Conservation (phyloP, 2,113 vertebrate species). For the Cichladusa arquata region DNA sequence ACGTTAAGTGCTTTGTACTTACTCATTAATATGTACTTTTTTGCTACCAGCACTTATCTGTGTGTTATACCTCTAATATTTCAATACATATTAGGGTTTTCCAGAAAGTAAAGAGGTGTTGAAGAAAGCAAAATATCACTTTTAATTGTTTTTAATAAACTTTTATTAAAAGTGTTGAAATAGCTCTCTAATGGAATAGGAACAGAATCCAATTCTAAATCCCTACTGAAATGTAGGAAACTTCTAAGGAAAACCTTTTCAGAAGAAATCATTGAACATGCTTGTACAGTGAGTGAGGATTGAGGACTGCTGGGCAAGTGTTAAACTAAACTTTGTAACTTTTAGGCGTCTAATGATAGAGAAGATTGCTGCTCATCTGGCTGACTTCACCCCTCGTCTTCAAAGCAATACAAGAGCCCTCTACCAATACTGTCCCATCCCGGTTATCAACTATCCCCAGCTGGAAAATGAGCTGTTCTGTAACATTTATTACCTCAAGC, state of each 20-base stretch:
- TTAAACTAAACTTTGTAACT: constrained; percentile 20
- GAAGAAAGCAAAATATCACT: neutral
- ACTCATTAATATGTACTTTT: neutral
- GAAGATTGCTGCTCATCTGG: constrained; percentile 96
- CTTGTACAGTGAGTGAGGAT: neutral
- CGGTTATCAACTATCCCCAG: constrained; percentile 93
- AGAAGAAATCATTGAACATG: neutral
- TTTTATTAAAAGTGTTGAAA: neutral
- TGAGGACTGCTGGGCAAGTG: neutral
- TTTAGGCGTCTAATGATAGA: constrained; percentile 96
- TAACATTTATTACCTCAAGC: constrained; percentile 99
- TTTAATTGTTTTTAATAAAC: neutral
- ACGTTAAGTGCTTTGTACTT: neutral
- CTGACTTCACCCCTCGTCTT: constrained; percentile 95
- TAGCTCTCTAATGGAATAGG: neutral
- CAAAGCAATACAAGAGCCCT: constrained; percentile 97
- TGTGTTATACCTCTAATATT: neutral
- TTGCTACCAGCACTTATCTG: neutral
- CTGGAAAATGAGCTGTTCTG: constrained; percentile 97
- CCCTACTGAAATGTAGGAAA: neutral
- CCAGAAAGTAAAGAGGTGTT: neutral
- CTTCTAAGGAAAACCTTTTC: neutral
- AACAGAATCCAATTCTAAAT: neutral
- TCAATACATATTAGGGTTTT: neutral
- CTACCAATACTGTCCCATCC: constrained; percentile 98